Evolutionary conservation across 1,140 invertebrate species (phyloP).

Genomic region (Oscheius sp.): DNA sequence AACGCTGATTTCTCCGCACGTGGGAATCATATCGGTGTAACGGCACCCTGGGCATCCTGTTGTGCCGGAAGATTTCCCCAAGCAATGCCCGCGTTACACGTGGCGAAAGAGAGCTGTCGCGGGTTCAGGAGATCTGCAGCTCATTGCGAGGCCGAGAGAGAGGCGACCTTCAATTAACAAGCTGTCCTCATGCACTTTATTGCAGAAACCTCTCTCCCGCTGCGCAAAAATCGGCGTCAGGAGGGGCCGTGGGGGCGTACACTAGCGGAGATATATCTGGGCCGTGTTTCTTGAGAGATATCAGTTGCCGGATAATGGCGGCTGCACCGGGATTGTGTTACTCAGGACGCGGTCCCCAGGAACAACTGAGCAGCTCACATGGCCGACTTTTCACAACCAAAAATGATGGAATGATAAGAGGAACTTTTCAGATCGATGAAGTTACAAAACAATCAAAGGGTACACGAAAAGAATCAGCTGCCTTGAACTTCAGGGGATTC

Average conservation of each 20-base stretch:
- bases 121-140: neutral
- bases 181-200: conserved; percentile 9
- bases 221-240: neutral
- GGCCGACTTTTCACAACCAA: no score
- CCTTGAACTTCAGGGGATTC: no score
- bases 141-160: conserved; percentile 6
- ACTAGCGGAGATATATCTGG: conserved; percentile 4
- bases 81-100: neutral
- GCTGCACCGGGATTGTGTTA: neutral
- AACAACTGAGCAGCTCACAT: conserved; percentile 12
- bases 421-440: no score
- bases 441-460: no score
- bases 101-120: no score
- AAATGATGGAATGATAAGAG: no score
- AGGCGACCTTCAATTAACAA: conserved; percentile 7
- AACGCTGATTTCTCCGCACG: no score
- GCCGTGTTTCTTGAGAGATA: conserved; percentile 9
- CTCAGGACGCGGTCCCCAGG: neutral
- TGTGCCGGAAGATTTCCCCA: neutral
- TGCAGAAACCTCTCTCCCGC: neutral
- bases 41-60: neutral
- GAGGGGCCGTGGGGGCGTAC: no score
- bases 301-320: conserved; percentile 8
- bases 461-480: no score
- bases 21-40: no score